phyloP scores from a whole-genome alignment of 2,113 vertebrate species.

The Misgurnus anguillicaudatus region DNA sequence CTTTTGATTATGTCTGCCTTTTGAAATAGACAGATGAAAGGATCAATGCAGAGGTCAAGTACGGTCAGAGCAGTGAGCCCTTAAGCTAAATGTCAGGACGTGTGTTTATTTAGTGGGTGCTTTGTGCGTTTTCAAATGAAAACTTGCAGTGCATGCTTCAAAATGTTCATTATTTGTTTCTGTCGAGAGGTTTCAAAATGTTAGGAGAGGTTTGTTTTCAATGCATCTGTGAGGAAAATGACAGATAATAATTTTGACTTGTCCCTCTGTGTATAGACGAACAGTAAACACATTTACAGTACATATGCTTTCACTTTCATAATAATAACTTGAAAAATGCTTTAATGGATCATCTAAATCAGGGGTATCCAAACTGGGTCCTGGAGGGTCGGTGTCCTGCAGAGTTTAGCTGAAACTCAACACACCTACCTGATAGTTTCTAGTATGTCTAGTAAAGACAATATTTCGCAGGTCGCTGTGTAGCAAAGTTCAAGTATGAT shows the following conservation, averaged over 20 bases:
- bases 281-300: not conserved
- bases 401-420: no score
- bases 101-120: slow-evolving; percentile 9
- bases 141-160: not conserved
- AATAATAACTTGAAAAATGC: not conserved
- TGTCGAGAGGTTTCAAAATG: not conserved
- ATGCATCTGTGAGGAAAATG: not conserved
- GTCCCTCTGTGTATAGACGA: no score
- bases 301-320: not conserved
- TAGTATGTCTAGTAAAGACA: no score
- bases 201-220: not conserved
- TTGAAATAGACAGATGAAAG: slow-evolving; percentile 11
- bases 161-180: slow-evolving; percentile 5
- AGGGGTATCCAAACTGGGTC: no score
- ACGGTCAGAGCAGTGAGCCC: not conserved
- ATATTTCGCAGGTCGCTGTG: no score
- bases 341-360: not conserved
- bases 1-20: slow-evolving; percentile 38
- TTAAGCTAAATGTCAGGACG: not conserved
- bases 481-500: no score
- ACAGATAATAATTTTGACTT: no score
- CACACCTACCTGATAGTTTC: no score
- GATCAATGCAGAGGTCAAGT: slow-evolving; percentile 22
- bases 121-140: not conserved
- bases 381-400: no score